These are phyloP conservation scores for Lepidochitona cinerea DNA, from an alignment of 2,888 invertebrate species.

Conservation along the genomic window DNA sequence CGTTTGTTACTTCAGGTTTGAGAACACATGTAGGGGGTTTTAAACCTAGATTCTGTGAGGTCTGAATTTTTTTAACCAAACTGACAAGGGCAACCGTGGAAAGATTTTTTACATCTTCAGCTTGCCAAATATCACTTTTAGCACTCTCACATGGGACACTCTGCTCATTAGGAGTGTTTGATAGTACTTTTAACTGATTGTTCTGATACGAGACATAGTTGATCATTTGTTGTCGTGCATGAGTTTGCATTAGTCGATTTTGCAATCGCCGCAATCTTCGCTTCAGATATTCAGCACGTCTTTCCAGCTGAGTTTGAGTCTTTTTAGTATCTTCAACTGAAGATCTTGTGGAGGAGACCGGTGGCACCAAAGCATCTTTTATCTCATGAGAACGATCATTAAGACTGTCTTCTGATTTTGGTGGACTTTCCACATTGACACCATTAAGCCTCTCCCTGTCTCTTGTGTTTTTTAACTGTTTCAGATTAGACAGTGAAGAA, in stretches of 20 bases:
- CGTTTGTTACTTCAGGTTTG: constrained; percentile 21
- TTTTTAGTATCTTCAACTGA: constrained; percentile 72
- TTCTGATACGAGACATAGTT: constrained; percentile 84
- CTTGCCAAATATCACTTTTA: constrained; percentile 62
- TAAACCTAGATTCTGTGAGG: constrained; percentile 60
- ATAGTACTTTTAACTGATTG: constrained; percentile 57
- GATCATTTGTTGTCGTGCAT: constrained; percentile 83
- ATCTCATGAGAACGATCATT: too few relatives aligned
- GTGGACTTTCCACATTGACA: too few relatives aligned
- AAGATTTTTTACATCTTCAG: constrained; percentile 69
- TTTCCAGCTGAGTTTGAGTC: constrained; percentile 78
- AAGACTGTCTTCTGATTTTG: too few relatives aligned
- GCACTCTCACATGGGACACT: constrained; percentile 33
- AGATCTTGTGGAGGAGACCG: too few relatives aligned
- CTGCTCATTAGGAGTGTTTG: constrained; percentile 20
- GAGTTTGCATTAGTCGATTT: constrained; percentile 81
- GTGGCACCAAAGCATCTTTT: too few relatives aligned
- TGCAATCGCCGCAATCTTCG: constrained; percentile 84
- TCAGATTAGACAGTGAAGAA: too few relatives aligned
- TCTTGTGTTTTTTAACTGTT: too few relatives aligned
- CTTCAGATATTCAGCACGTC: constrained; percentile 81
- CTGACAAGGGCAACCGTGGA: constrained; percentile 75
- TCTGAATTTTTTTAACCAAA: constrained; percentile 75
- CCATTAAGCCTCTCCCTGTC: too few relatives aligned
- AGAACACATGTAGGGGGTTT: background rate